phyloP scores from a whole-genome alignment of 2,113 vertebrate genomes.

The Sturnus vulgaris region DNA sequence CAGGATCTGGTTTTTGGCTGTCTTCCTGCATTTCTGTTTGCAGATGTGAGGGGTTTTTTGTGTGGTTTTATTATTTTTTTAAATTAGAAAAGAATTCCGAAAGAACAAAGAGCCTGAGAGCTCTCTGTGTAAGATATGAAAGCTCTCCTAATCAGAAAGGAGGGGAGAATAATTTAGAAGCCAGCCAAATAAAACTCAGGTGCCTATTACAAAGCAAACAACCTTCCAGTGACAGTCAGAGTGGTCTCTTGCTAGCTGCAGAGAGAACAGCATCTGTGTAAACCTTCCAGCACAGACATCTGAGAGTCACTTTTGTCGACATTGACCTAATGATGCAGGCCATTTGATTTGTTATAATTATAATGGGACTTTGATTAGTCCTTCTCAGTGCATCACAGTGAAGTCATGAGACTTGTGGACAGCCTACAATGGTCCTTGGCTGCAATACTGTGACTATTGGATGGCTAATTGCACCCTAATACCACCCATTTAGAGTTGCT shows the following conservation, averaged over 20 bases:
- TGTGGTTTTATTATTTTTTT: not conserved
- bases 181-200: slow-evolving; percentile 16
- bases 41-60: not conserved
- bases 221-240: not conserved
- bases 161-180: not conserved
- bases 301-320: not conserved
- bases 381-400: not conserved
- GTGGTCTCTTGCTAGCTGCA: not conserved
- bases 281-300: not conserved
- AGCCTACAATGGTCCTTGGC: not conserved
- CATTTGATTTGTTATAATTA: not conserved
- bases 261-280: not conserved
- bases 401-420: not conserved
- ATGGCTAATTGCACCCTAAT: not conserved
- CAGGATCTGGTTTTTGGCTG: slow-evolving; percentile 1
- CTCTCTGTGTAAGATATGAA: not conserved
- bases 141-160: not conserved
- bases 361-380: not conserved
- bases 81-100: not conserved
- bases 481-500: not conserved
- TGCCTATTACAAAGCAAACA: not conserved
- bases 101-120: not conserved
- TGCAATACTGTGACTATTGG: not conserved
- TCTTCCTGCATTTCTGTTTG: slow-evolving; percentile 12
- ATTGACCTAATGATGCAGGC: not conserved